Percentiles rank a stretch among this genome's conserved stretches.
These are phyloP conservation scores for Parotia lawesii DNA, from an alignment of 2,113 vertebrate species.

Conservation along the genomic window DNA sequence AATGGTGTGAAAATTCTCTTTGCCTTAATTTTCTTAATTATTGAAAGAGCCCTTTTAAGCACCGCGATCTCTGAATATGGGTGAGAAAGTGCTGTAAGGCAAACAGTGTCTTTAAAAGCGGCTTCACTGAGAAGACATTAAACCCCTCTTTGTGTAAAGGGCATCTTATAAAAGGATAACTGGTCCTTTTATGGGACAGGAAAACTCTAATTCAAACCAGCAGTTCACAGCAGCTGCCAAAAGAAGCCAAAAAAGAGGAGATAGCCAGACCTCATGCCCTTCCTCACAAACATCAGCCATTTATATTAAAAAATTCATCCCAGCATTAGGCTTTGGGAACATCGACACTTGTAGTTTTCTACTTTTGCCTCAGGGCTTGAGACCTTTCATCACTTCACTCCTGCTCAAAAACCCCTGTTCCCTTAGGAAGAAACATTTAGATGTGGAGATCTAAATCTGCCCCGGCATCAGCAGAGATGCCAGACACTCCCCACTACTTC, in stretches of 20 bases:
- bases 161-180: neutral
- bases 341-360: neutral
- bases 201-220: neutral
- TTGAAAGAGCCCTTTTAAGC: neutral
- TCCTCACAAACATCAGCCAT: neutral
- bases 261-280: neutral
- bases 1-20: neutral
- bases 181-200: neutral
- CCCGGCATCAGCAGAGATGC: neutral
- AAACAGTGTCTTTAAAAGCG: neutral
- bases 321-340: neutral
- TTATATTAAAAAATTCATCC: neutral
- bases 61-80: accelerated
- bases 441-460: neutral
- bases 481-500: neutral
- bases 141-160: neutral
- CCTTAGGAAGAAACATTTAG: neutral
- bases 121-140: neutral
- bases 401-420: neutral
- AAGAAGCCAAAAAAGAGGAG: neutral
- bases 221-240: neutral
- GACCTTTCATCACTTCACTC: neutral
- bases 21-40: neutral
- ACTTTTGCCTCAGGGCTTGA: neutral
- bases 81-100: neutral